phyloP scores from a whole-genome alignment of 2,113 vertebrate genomes.

The Maccullochella peelii region DNA sequence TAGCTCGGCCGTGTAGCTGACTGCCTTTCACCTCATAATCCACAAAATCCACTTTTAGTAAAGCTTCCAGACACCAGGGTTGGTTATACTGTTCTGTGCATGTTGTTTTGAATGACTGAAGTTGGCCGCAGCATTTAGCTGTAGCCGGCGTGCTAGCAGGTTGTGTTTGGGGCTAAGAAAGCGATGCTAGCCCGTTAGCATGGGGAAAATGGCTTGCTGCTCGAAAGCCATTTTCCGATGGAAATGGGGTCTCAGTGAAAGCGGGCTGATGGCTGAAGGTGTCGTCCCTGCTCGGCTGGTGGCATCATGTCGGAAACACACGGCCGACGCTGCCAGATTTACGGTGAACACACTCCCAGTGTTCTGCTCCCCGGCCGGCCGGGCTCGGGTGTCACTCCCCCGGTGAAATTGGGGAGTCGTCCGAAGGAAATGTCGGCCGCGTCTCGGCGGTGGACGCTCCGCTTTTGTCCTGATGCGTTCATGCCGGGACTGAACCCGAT shows the following conservation, averaged over 20 bases:
- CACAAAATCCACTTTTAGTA: neutral
- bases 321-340: fast-evolving
- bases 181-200: constrained; percentile 60
- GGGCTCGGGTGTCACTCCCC: neutral
- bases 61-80: fast-evolving
- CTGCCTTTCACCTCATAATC: neutral
- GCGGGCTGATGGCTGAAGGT: constrained; percentile 61
- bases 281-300: constrained; percentile 12
- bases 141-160: fast-evolving
- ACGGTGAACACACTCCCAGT: fast-evolving
- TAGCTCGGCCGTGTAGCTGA: constrained; percentile 45
- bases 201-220: constrained; percentile 68
- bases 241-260: constrained; percentile 58
- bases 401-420: constrained; percentile 37
- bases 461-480: constrained; percentile 71
- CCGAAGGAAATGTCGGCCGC: constrained; percentile 62
- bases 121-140: fast-evolving
- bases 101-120: fast-evolving
- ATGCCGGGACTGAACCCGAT: constrained; percentile 36
- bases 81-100: fast-evolving
- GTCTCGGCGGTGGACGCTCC: constrained; percentile 42
- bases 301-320: constrained; percentile 21
- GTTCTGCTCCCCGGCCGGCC: neutral
- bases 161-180: constrained; percentile 8
- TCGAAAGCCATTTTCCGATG: constrained; percentile 77